phyloP scores from a whole-genome alignment of 2,888 invertebrate genomes.

The Sicus ferrugineus region DNA sequence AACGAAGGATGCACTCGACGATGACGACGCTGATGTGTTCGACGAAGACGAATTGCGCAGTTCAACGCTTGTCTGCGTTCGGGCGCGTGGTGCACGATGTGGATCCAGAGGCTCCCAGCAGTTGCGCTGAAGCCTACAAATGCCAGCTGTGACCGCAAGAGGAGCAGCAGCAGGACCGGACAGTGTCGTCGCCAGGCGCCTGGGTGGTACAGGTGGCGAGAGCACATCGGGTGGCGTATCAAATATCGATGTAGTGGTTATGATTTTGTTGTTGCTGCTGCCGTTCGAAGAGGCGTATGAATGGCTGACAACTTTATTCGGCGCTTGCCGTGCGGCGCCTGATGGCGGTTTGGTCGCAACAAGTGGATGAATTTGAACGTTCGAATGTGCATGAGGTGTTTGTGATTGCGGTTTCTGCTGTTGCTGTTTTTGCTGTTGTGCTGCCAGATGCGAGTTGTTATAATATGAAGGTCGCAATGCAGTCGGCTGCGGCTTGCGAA shows the following conservation, averaged over 20 bases:
- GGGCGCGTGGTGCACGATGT: constrained; percentile 24
- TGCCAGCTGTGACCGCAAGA: constrained; percentile 42
- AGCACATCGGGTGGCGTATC: constrained; percentile 62
- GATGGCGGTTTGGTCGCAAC: constrained; percentile 44
- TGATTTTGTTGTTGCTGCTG: constrained; percentile 43
- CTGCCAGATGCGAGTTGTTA: constrained; percentile 53
- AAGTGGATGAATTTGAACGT: constrained; percentile 28
- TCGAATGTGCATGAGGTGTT: background rate
- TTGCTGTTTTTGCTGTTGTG: constrained; percentile 16
- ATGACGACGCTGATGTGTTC: constrained; percentile 45
- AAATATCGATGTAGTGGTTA: constrained; percentile 56
- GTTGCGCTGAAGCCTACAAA: constrained; percentile 54
- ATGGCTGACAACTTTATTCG: background rate
- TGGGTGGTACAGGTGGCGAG: constrained; percentile 62
- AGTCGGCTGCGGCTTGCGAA: constrained; percentile 40
- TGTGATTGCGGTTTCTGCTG: constrained; percentile 13
- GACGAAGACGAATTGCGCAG: constrained; percentile 51
- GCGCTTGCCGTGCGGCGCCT: constrained; percentile 34
- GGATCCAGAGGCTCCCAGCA: constrained; percentile 49
- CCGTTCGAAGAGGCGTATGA: constrained; percentile 18
- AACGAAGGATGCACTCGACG: constrained; percentile 52
- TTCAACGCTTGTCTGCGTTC: constrained; percentile 41
- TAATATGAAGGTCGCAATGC: constrained; percentile 50
- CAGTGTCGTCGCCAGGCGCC: no score
- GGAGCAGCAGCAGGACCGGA: constrained; percentile 31